These are phyloP conservation scores for Spodoptera litura DNA, from an alignment of 1,140 invertebrate species.

Conservation along the genomic window DNA sequence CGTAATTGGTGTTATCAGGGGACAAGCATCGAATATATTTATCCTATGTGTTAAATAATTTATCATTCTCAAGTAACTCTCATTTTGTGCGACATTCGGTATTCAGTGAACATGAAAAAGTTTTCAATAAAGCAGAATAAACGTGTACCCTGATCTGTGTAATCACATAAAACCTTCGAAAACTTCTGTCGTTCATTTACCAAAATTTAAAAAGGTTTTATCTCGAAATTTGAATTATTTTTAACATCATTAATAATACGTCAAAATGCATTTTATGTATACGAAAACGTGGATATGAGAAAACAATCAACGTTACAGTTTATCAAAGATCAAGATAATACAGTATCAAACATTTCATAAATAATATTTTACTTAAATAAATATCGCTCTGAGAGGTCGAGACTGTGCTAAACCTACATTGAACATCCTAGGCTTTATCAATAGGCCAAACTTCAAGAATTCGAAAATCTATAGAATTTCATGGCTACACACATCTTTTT, in stretches of 20 bases:
- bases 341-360: constrained; percentile 43
- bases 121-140: constrained; percentile 58
- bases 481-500: constrained; percentile 75
- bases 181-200: constrained; percentile 53
- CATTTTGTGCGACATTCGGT: constrained; percentile 68
- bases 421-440: constrained; percentile 55
- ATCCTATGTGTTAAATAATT: constrained; percentile 61
- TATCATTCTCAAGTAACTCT: constrained; percentile 56
- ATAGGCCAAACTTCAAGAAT: constrained; percentile 68
- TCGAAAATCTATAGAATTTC: constrained; percentile 63
- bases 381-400: constrained; percentile 43
- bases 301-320: constrained; percentile 36
- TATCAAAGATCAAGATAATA: constrained; percentile 41
- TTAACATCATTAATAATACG: constrained; percentile 45
- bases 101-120: constrained; percentile 56
- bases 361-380: constrained; percentile 42
- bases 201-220: constrained; percentile 29
- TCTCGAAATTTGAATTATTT: constrained; percentile 14
- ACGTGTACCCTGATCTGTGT: constrained; percentile 72
- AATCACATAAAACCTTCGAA: constrained; percentile 74
- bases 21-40: constrained; percentile 68
- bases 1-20: constrained; percentile 76
- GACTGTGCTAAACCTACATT: constrained; percentile 50
- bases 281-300: constrained; percentile 12
- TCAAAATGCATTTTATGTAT: constrained; percentile 50